These are phyloP conservation scores for Tylochromis polylepis DNA, from an alignment of 2,113 vertebrate species.

Conservation along the genomic window DNA sequence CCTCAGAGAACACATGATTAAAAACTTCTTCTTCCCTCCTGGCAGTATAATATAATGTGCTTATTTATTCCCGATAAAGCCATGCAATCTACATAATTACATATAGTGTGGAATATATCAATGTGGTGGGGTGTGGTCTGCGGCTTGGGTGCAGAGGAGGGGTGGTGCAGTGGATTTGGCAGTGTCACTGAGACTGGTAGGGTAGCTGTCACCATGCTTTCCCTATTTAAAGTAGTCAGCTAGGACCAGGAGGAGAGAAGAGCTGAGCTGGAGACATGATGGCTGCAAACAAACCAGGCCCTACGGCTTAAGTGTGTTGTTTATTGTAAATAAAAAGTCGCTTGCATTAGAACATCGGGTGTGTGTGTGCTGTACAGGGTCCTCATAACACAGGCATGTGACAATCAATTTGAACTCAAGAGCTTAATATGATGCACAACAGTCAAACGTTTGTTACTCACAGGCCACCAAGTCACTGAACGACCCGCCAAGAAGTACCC, in stretches of 20 bases:
- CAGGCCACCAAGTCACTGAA: conserved; percentile 94
- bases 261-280: not conserved
- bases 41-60: not conserved
- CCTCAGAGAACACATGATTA: not conserved
- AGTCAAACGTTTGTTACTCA: conserved; percentile 68
- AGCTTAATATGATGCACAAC: fast-evolving
- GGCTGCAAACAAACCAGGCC: not conserved
- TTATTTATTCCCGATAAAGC: not conserved
- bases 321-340: not conserved
- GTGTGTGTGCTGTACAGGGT: not conserved
- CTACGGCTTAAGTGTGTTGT: not conserved
- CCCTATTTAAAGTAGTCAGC: too few species aligned
- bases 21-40: not conserved
- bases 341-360: not conserved
- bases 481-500: conserved; percentile 92
- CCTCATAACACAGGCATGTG: not conserved
- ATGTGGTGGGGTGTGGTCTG: not conserved
- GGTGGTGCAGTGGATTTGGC: not conserved
- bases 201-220: too few species aligned
- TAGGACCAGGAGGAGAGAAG: fast-evolving
- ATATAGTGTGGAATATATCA: not conserved
- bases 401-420: not conserved
- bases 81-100: not conserved
- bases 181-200: not conserved
- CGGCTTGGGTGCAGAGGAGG: not conserved